phyloP scores from a whole-genome alignment of 2,113 vertebrate species.

The Saimiri boliviensis region DNA sequence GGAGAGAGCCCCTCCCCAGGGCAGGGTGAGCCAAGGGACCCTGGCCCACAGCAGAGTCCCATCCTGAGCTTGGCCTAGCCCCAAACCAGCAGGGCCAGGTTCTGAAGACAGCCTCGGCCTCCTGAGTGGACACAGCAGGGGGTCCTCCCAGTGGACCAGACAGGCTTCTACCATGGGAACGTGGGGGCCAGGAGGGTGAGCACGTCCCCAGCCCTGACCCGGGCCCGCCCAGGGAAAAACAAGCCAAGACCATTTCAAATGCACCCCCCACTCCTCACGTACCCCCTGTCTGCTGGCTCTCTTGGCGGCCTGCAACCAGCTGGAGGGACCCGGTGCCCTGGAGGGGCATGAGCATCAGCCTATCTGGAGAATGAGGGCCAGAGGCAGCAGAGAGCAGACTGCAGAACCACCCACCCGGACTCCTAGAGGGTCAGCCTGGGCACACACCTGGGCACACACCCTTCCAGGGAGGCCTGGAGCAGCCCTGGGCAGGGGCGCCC shows the following conservation, averaged over 20 bases:
- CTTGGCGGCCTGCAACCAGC: rapidly evolving
- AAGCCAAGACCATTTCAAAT: no score
- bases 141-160: neutral
- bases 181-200: no score
- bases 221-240: neutral
- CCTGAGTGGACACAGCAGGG: neutral
- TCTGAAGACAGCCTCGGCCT: neutral
- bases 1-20: neutral
- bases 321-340: neutral
- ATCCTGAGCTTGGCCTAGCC: neutral
- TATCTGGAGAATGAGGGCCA: neutral
- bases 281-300: neutral
- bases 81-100: neutral
- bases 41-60: neutral
- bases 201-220: neutral
- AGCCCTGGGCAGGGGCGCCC: neutral
- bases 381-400: neutral
- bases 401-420: neutral
- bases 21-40: neutral
- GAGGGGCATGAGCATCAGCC: neutral
- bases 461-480: neutral
- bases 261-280: no score
- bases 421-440: neutral
- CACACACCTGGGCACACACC: neutral
- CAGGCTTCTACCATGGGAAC: neutral